These are phyloP conservation scores for Plutomurus gul DNA, from an alignment of 1,140 invertebrate genomes.

Conservation along the genomic window DNA sequence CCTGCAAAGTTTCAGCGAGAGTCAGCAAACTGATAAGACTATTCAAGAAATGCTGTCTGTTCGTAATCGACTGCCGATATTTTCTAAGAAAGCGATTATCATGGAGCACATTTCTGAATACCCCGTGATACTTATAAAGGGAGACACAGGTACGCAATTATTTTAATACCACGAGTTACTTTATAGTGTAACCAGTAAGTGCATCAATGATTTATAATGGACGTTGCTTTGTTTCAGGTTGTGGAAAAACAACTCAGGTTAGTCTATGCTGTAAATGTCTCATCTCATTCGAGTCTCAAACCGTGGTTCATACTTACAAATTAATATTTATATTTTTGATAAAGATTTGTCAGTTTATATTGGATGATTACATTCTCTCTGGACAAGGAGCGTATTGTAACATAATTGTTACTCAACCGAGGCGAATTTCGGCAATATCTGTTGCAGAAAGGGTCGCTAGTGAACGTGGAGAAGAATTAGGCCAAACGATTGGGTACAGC, in stretches of 20 bases:
- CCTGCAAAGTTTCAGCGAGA: conserved; percentile 65
- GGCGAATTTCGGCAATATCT: conserved; percentile 91
- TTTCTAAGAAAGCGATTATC: conserved; percentile 71
- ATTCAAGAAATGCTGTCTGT: conserved; percentile 70
- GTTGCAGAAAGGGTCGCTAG: conserved; percentile 86
- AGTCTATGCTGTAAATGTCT: conserved; percentile 16
- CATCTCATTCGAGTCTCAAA: neutral
- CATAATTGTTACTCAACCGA: conserved; percentile 90
- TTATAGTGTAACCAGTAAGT: neutral
- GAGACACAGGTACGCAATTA: conserved; percentile 66
- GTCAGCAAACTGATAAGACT: conserved; percentile 66
- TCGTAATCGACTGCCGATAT: conserved; percentile 76
- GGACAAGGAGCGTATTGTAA: conserved; percentile 81
- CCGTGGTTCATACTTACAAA: neutral
- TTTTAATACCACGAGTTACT: neutral
- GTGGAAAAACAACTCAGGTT: conserved; percentile 75
- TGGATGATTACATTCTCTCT: conserved; percentile 90
- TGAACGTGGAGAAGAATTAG: conserved; percentile 81
- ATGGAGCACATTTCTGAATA: conserved; percentile 84
- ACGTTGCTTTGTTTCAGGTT: conserved; percentile 69
- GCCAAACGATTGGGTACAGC: conserved; percentile 68
- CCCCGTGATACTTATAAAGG: conserved; percentile 83
- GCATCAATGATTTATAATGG: neutral
- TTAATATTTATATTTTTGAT: conserved; percentile 26
- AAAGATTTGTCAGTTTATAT: conserved; percentile 91